Conservation (phyloP, 2,113 vertebrate genomes). For the Naja naja region DNA sequence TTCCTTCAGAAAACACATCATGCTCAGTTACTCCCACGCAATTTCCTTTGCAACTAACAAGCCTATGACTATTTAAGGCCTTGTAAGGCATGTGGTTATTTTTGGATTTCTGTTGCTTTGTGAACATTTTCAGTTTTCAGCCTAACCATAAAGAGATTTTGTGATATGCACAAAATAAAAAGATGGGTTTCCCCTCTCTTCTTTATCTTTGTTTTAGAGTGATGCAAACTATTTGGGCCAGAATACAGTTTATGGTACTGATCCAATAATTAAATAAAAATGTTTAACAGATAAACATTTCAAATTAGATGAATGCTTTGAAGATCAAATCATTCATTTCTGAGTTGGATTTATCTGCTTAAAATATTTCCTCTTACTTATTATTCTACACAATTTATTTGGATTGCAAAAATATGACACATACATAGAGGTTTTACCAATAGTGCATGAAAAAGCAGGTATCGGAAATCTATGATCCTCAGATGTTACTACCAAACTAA, state of each 20-base stretch:
- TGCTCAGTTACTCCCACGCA: neutral
- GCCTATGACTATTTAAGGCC: neutral
- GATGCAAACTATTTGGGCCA: neutral
- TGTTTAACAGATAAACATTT: neutral
- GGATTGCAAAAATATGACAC: conserved; percentile 13
- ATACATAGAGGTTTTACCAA: neutral
- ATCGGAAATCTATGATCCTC: neutral
- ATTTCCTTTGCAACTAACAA: conserved; percentile 13
- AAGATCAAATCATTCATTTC: neutral
- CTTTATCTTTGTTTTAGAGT: neutral
- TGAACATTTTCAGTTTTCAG: neutral
- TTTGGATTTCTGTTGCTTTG: neutral
- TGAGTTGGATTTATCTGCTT: neutral
- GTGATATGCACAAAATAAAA: neutral
- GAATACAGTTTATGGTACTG: neutral
- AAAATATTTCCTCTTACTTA: neutral
- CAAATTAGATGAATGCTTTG: neutral
- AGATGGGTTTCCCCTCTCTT: neutral
- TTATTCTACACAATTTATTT: neutral
- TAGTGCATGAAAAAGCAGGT: neutral
- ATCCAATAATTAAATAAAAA: neutral
- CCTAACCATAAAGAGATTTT: neutral
- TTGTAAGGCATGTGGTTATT: conserved; percentile 24
- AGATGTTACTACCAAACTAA: neutral
- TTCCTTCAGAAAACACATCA: neutral